Conservation (phyloP, 2,113 vertebrate genomes). For the Cavia aperea region DNA sequence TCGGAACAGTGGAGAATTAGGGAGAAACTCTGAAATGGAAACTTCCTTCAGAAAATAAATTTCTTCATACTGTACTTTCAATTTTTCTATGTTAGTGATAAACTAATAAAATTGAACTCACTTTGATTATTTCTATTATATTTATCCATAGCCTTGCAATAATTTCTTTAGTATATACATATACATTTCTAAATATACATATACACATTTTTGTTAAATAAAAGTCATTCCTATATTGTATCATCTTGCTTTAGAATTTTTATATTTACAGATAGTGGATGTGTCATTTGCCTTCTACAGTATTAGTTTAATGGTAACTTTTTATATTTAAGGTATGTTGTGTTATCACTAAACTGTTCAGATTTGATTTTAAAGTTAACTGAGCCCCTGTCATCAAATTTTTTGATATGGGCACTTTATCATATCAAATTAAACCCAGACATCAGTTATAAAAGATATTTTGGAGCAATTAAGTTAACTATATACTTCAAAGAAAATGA, state of each 20-base stretch:
- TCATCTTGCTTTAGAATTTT: conserved; percentile 13
- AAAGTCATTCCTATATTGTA: not conserved
- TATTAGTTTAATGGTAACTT: not conserved
- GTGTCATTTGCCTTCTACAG: not conserved
- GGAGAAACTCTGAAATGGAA: not conserved
- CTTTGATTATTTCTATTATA: not conserved
- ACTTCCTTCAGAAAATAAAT: not conserved
- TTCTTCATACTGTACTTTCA: not conserved
- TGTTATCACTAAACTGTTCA: not conserved
- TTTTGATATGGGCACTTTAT: not conserved
- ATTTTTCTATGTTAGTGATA: not conserved
- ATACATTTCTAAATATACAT: not conserved
- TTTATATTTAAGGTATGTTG: not conserved
- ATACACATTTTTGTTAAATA: not conserved
- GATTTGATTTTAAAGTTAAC: conserved; percentile 39
- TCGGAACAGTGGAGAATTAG: not conserved
- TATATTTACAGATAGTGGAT: not conserved
- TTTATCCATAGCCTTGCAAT: not conserved
- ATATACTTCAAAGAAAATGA: not conserved
- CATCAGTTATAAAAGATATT: not conserved
- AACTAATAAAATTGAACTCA: not conserved
- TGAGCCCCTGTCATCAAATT: not conserved
- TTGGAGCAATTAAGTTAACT: not conserved
- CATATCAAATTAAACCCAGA: not conserved
- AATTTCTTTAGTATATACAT: not conserved